Percentiles rank a stretch among this genome's conserved stretches.
Evolutionary conservation across 2,797 vertebrate species (phyloP).

Genomic region (Morus bassanus): DNA sequence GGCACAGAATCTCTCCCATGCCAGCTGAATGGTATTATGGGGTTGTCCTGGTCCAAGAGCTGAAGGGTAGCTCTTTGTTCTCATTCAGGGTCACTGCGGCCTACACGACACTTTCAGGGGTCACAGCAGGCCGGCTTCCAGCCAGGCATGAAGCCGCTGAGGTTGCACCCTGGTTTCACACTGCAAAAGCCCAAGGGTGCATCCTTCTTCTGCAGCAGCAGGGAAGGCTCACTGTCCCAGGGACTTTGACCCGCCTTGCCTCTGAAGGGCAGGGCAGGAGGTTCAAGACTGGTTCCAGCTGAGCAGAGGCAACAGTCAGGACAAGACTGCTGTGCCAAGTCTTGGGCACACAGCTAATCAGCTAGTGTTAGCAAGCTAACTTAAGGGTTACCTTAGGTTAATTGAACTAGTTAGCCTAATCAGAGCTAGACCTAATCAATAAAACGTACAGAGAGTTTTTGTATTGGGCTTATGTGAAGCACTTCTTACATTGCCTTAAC

Average conservation of each 20-base stretch:
- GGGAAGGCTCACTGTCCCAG: not conserved
- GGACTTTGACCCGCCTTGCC: not conserved
- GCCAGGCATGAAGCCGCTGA: rapidly evolving
- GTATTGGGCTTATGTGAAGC: not conserved
- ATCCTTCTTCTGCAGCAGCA: not conserved
- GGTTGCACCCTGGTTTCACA: too few species aligned
- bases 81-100: not conserved
- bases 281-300: not conserved
- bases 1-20: not conserved
- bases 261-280: not conserved
- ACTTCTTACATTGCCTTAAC: not conserved
- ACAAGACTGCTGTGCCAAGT: not conserved
- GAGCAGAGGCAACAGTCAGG: not conserved
- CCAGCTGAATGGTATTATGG: not conserved
- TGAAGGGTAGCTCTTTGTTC: not conserved
- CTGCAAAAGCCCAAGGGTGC: not conserved
- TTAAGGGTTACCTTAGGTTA: too few species aligned
- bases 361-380: too few species aligned
- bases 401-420: too few species aligned
- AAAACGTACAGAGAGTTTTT: not conserved
- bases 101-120: too few species aligned
- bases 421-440: not conserved
- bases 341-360: not conserved
- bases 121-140: not conserved
- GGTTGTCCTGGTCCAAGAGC: too few species aligned